Evolutionary conservation across 1,140 invertebrate species (phyloP).

Genomic region (Drosophila arizonae): DNA sequence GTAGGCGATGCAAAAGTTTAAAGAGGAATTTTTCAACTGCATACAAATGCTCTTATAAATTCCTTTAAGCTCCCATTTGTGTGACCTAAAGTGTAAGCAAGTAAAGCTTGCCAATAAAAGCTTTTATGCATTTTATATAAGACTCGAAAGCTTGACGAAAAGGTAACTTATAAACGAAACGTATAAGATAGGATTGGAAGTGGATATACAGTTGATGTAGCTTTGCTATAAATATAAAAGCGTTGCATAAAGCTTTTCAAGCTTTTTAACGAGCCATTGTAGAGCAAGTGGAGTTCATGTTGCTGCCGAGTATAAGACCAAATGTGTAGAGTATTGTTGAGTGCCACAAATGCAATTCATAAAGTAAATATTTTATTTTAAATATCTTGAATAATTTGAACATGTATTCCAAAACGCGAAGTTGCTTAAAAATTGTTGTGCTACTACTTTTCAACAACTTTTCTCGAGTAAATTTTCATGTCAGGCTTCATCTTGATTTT

Average conservation of each 20-base stretch:
- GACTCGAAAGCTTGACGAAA: background rate
- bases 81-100: background rate
- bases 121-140: background rate
- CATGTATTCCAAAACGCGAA: no score
- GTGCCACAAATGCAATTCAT: background rate
- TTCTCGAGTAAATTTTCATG: no score
- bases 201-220: background rate
- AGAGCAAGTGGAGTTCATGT: background rate
- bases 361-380: background rate
- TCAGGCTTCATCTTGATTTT: background rate
- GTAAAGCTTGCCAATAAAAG: no score
- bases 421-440: no score
- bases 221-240: background rate
- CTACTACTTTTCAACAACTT: no score
- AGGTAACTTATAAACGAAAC: background rate
- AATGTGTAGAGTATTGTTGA: background rate
- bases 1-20: background rate
- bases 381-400: no score
- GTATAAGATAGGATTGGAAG: slow-evolving; percentile 1
- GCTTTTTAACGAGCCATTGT: background rate
- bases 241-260: background rate
- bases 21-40: background rate
- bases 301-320: background rate
- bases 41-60: background rate
- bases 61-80: no score